phyloP scores from a whole-genome alignment of 2,113 vertebrate genomes.

The Euleptes europaea region DNA sequence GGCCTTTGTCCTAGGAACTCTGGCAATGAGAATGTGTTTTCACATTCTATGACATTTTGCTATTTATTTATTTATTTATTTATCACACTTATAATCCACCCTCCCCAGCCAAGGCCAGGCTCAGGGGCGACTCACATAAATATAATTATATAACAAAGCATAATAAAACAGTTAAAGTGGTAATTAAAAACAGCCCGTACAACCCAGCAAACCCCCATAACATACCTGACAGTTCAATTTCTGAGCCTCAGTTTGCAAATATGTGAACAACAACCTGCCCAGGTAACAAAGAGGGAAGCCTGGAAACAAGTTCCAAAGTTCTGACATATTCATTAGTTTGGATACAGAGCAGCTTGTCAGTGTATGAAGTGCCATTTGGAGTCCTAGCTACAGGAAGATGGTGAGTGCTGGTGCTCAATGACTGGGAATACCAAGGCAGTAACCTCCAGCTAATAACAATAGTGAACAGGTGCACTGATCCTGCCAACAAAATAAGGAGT shows the following conservation, averaged over 20 bases:
- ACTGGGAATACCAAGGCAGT: neutral
- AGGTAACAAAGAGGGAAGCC: neutral
- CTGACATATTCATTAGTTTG: neutral
- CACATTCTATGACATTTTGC: neutral
- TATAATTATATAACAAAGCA: too few species aligned
- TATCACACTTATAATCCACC: too few species aligned
- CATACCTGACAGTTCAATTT: neutral
- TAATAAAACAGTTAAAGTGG: too few species aligned
- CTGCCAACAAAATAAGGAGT: neutral
- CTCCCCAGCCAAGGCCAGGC: too few species aligned
- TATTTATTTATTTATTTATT: too few species aligned
- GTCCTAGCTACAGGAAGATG: neutral
- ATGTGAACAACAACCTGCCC: neutral
- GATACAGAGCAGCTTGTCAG: neutral
- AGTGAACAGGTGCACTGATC: neutral
- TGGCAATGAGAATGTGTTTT: neutral
- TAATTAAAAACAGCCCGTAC: too few species aligned
- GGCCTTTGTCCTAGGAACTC: neutral
- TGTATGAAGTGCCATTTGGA: neutral
- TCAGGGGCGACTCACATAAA: too few species aligned
- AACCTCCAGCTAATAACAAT: neutral
- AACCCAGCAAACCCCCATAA: rapidly evolving
- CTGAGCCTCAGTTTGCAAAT: neutral
- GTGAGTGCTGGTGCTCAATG: neutral
- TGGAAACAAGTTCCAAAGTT: neutral